Evolutionary conservation across 2,797 vertebrate genomes (phyloP).

Genomic region (Chanos chanos): DNA sequence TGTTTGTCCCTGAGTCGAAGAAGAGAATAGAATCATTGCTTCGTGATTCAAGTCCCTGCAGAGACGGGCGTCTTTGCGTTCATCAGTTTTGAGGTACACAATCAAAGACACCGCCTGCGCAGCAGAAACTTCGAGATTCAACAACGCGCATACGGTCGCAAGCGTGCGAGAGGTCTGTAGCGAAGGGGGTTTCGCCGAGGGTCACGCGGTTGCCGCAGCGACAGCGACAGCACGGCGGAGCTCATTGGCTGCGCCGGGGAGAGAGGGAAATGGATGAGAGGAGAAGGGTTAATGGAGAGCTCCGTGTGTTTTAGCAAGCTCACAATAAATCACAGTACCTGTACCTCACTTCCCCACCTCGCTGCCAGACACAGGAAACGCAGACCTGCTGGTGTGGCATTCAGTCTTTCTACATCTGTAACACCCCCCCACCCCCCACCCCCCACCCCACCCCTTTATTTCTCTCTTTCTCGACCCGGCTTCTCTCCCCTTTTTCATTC

Average conservation of each 20-base stretch:
- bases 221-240: not conserved
- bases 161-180: not conserved
- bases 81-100: too few species aligned
- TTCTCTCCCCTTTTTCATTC: too few species aligned
- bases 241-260: not conserved
- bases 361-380: not conserved
- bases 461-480: too few species aligned
- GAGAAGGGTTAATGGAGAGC: slow-evolving; percentile 30
- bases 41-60: too few species aligned
- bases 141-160: not conserved
- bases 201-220: slow-evolving; percentile 1
- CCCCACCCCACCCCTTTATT: too few species aligned
- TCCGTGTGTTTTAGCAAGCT: slow-evolving; percentile 8
- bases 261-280: slow-evolving; percentile 10
- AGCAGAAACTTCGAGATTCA: too few species aligned
- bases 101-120: too few species aligned
- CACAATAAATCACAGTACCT: slow-evolving; percentile 18
- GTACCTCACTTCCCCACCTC: not conserved
- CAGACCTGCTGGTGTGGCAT: not conserved
- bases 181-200: not conserved
- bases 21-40: too few species aligned
- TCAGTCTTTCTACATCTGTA: not conserved
- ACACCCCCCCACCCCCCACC: not conserved
- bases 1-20: too few species aligned
- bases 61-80: too few species aligned